phyloP scores from a whole-genome alignment of 2,888 invertebrate species.

The Drosophila seclusa region DNA sequence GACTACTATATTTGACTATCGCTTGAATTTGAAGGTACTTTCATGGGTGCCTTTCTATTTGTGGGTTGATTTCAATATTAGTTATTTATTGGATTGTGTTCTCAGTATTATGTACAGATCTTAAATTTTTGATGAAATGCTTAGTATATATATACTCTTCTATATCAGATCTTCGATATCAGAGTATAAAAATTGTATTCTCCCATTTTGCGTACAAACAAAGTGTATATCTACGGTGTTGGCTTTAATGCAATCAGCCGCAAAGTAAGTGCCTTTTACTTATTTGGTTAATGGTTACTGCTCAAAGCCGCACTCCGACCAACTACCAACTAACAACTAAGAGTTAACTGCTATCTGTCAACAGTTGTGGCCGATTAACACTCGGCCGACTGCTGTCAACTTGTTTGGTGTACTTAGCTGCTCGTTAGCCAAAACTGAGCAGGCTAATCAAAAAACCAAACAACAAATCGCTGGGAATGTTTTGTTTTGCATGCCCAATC shows the following conservation, averaged over 20 bases:
- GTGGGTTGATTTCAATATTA: not conserved
- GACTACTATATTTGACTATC: not conserved
- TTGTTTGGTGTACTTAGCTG: constrained; percentile 62
- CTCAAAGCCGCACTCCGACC: not conserved
- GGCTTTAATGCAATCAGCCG: not conserved
- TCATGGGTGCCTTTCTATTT: not conserved
- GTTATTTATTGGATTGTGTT: not conserved
- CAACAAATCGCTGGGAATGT: not conserved
- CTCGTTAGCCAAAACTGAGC: constrained; percentile 64
- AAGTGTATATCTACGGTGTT: not conserved
- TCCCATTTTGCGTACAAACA: too few species aligned
- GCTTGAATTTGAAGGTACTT: not conserved
- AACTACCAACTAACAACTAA: not conserved
- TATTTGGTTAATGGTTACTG: not conserved
- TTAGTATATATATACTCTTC: too few species aligned
- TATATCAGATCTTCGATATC: too few species aligned
- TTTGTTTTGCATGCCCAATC: constrained; percentile 40
- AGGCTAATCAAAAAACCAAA: constrained; percentile 12
- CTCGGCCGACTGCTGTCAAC: constrained; percentile 49
- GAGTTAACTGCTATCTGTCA: constrained; percentile 10
- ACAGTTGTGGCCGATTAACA: constrained; percentile 41
- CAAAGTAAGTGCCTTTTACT: constrained; percentile 6
- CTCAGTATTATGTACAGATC: too few species aligned
- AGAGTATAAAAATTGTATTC: too few species aligned
- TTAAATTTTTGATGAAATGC: not conserved